Evolutionary conservation across 2,113 vertebrate species (phyloP).

Genomic region (Leptobrachium ailaonicum): DNA sequence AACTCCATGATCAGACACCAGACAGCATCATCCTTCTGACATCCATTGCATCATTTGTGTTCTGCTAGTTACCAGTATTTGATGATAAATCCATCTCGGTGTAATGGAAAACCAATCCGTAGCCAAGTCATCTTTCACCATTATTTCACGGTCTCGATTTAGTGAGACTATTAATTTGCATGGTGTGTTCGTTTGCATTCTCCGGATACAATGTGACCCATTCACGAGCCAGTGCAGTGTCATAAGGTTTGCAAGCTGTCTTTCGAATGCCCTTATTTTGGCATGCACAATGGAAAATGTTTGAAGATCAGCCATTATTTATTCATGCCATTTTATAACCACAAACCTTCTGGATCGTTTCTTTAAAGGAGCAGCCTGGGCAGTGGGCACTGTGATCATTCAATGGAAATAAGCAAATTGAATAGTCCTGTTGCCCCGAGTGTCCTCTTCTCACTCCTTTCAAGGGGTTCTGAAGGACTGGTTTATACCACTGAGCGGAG

Average conservation of each 20-base stretch:
- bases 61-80: background rate
- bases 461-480: too few species aligned
- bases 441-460: too few species aligned
- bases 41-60: background rate
- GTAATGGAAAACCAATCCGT: constrained; percentile 10
- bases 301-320: constrained; percentile 19
- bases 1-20: background rate
- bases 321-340: background rate
- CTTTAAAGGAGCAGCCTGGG: background rate
- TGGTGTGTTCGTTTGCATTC: background rate
- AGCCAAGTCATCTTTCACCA: background rate
- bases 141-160: constrained; percentile 17
- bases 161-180: constrained; percentile 21
- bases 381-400: background rate
- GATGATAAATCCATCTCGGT: background rate
- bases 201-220: background rate
- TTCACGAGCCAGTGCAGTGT: constrained; percentile 7
- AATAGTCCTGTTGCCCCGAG: too few species aligned
- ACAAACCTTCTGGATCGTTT: constrained; percentile 1
- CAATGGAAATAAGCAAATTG: too few species aligned
- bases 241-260: background rate
- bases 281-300: constrained; percentile 14
- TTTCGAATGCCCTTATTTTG: background rate
- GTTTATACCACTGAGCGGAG: too few species aligned
- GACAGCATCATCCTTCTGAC: background rate